Evolutionary conservation across 2,888 invertebrate genomes (phyloP).

Genomic region (Geotrupes spiniger): DNA sequence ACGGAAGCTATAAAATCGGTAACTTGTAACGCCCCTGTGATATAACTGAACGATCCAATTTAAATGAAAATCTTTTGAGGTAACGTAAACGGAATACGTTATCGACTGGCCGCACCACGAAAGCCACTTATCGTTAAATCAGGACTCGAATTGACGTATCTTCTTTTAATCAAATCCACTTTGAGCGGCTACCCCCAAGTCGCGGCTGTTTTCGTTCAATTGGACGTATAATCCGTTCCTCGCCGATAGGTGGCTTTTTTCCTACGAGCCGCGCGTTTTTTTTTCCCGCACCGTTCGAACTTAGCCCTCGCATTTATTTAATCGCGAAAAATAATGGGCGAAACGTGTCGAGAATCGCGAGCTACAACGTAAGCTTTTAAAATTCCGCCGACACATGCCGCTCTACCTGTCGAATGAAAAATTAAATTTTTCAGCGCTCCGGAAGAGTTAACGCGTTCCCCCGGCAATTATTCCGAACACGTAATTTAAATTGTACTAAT

Average conservation of each 20-base stretch:
- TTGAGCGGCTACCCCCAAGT: conserved; percentile 14
- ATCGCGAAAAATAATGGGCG: no score
- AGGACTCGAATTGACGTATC: conserved; percentile 43
- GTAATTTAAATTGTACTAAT: conserved; percentile 12
- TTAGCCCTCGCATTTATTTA: no score
- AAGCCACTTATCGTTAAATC: conserved; percentile 43
- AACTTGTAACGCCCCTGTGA: no score
- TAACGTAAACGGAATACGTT: conserved; percentile 39
- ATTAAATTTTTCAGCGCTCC: not conserved
- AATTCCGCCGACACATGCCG: no score
- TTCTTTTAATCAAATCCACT: conserved; percentile 42
- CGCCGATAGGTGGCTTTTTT: no score
- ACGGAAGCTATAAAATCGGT: no score
- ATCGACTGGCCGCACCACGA: conserved; percentile 34
- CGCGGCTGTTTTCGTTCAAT: conserved; percentile 15
- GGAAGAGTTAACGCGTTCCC: not conserved
- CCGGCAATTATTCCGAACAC: conserved; percentile 9
- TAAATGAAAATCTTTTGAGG: conserved; percentile 41
- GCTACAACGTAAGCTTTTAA: no score
- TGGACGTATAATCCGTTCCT: no score
- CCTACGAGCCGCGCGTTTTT: no score
- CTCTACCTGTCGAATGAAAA: no score
- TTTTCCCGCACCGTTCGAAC: no score
- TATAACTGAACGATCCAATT: conserved; percentile 23
- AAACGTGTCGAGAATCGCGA: no score